These are phyloP conservation scores for Pyrgilauda ruficollis DNA, from an alignment of 2,113 vertebrate species.

Conservation along the genomic window DNA sequence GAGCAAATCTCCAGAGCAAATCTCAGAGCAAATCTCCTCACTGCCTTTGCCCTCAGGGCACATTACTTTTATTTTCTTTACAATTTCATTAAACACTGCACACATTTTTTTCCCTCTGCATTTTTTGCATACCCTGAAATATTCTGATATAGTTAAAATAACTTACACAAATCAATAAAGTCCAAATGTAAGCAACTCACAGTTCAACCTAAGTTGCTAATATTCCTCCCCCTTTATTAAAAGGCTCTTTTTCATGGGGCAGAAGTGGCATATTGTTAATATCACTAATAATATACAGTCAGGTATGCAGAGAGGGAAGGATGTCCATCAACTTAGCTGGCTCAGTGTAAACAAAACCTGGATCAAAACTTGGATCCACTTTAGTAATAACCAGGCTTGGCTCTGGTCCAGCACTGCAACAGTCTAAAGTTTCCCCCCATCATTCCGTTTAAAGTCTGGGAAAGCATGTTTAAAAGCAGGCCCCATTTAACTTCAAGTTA, in stretches of 20 bases:
- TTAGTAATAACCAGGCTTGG: conserved; percentile 73
- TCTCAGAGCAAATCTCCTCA: not conserved
- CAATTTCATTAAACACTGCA: not conserved
- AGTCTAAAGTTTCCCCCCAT: conserved; percentile 59
- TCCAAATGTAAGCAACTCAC: not conserved
- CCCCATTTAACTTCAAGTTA: conserved; percentile 80
- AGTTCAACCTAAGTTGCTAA: not conserved
- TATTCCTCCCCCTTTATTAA: not conserved
- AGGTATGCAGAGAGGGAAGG: conserved; percentile 1
- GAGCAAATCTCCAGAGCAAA: too few relatives aligned
- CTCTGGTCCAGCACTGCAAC: conserved; percentile 61
- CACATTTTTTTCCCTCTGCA: not conserved
- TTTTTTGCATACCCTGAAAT: conserved; percentile 22
- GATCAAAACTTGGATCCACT: conserved; percentile 76
- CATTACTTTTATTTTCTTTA: conserved; percentile 19
- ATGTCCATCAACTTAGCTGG: conserved; percentile 20
- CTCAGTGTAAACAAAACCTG: conserved; percentile 66
- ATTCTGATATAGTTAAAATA: not conserved
- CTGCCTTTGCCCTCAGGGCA: not conserved
- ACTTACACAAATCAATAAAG: not conserved
- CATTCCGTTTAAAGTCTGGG: conserved; percentile 69
- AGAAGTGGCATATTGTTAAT: not conserved
- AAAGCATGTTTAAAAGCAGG: conserved; percentile 74
- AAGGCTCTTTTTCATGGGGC: not conserved
- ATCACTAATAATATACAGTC: not conserved